These are phyloP conservation scores for Thunnus albacares DNA, from an alignment of 2,797 vertebrate species.

Conservation along the genomic window DNA sequence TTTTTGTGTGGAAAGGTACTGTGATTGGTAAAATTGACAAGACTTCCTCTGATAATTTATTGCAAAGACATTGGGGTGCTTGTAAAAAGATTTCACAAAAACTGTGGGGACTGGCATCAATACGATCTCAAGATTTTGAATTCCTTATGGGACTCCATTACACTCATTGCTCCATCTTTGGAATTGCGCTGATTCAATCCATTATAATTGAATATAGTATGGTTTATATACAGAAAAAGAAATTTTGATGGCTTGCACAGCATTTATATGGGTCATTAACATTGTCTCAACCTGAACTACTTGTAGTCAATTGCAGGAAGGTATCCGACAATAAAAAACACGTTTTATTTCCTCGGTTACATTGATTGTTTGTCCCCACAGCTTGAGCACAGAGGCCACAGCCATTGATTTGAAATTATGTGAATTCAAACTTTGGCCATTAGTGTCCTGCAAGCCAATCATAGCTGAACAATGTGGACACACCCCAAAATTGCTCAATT, in stretches of 20 bases:
- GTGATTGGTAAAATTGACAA: not conserved
- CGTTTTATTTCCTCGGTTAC: constrained; percentile 17
- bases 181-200: not conserved
- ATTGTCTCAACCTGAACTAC: constrained; percentile 26
- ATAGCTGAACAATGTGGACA: constrained; percentile 18
- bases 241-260: not conserved
- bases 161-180: not conserved
- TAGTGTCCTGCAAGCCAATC: constrained; percentile 27
- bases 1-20: not conserved
- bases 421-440: constrained; percentile 21
- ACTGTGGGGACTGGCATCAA: not conserved
- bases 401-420: constrained; percentile 49
- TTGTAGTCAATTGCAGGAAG: not conserved
- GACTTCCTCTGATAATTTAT: not conserved
- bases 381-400: not conserved
- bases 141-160: too few relatives aligned
- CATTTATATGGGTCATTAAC: constrained; percentile 17
- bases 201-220: not conserved
- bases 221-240: not conserved
- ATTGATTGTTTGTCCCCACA: constrained; percentile 43
- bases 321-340: not conserved
- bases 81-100: not conserved
- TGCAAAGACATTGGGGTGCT: not conserved
- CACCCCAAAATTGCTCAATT: constrained; percentile 14
- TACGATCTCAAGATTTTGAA: too few relatives aligned